These are phyloP conservation scores for Valencia hispanica DNA, from an alignment of 2,797 vertebrate species.

Conservation along the genomic window DNA sequence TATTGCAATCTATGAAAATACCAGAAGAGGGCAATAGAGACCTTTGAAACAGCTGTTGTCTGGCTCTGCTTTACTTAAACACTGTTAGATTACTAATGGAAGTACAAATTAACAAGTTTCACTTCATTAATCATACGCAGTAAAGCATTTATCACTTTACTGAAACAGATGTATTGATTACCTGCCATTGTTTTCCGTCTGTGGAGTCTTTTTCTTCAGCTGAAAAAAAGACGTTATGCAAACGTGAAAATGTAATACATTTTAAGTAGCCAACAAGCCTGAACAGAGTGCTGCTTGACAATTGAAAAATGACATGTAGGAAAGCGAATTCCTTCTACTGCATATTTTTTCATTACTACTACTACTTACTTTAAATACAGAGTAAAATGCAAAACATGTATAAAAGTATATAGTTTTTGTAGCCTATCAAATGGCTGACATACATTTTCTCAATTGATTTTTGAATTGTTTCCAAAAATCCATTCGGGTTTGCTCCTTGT, in stretches of 20 bases:
- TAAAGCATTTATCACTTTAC: background rate
- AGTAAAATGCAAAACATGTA: background rate
- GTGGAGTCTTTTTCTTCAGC: constrained; percentile 58
- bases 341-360: background rate
- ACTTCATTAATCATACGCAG: background rate
- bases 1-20: constrained; percentile 37
- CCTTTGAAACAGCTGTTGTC: background rate
- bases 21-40: constrained; percentile 66
- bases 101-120: background rate
- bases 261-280: background rate
- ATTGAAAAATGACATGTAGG: background rate
- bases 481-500: background rate
- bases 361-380: background rate
- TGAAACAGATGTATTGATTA: constrained; percentile 47
- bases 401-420: background rate
- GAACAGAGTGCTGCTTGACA: background rate
- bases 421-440: background rate
- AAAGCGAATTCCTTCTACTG: background rate
- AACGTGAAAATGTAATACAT: background rate
- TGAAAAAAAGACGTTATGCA: constrained; percentile 41
- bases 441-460: background rate
- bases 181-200: constrained; percentile 81
- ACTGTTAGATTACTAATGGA: background rate
- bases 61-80: background rate
- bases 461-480: background rate